These are phyloP conservation scores for Sebastes fasciatus DNA, from an alignment of 2,113 vertebrate genomes.

Conservation along the genomic window DNA sequence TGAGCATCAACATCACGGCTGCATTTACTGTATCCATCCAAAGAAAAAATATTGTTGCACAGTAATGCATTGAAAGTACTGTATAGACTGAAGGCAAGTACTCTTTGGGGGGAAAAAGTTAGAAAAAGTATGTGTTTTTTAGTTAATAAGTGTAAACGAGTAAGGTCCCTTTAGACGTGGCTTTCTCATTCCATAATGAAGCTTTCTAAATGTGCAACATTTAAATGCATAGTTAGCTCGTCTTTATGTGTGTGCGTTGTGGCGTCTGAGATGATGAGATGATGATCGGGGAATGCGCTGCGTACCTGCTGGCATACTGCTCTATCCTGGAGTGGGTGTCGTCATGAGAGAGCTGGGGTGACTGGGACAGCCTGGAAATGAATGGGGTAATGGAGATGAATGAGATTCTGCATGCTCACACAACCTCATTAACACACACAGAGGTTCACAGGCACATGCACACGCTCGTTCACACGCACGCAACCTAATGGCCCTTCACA, in stretches of 20 bases:
- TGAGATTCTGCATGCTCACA: slow-evolving; percentile 68
- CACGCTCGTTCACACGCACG: background rate
- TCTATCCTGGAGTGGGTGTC: slow-evolving; percentile 98
- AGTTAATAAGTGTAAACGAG: background rate
- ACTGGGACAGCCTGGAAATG: slow-evolving; percentile 89
- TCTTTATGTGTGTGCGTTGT: background rate
- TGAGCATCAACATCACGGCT: background rate
- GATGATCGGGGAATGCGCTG: slow-evolving; percentile 31
- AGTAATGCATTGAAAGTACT: background rate
- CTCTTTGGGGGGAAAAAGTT: no score
- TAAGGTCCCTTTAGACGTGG: background rate
- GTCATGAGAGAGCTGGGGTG: slow-evolving; percentile 94
- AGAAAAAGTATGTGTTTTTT: background rate
- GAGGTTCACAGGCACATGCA: slow-evolving; percentile 37
- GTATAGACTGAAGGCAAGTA: background rate
- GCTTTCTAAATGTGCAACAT: background rate
- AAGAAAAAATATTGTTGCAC: background rate
- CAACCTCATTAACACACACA: slow-evolving; percentile 45
- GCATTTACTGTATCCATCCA: background rate
- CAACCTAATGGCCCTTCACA: slow-evolving; percentile 34
- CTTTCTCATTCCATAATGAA: background rate
- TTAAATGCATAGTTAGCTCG: background rate
- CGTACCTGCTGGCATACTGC: slow-evolving; percentile 95
- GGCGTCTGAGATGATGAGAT: slow-evolving; percentile 16
- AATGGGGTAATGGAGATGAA: slow-evolving; percentile 77